These are phyloP conservation scores for Tetrao urogallus DNA, from an alignment of 2,113 vertebrate species.

Conservation along the genomic window DNA sequence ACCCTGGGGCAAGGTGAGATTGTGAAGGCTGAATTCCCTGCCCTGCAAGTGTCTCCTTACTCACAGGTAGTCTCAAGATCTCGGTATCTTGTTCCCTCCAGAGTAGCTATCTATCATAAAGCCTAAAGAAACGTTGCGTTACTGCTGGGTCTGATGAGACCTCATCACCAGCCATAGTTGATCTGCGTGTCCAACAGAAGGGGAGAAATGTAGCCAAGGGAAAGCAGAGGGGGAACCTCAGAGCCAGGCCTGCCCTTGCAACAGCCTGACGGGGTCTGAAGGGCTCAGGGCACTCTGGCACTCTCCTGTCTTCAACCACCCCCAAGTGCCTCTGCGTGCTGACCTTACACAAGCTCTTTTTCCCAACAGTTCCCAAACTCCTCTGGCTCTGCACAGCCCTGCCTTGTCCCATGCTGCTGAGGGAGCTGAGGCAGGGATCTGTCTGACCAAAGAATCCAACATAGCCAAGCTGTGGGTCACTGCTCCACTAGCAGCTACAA, in stretches of 20 bases:
- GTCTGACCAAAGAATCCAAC: neutral
- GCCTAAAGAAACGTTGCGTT: neutral
- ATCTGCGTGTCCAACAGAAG: neutral
- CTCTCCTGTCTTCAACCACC: neutral
- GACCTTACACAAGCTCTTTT: neutral
- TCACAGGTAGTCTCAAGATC: neutral
- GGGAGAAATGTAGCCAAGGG: neutral
- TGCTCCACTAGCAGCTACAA: neutral
- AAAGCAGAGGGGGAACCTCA: neutral
- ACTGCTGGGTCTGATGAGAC: rapidly evolving
- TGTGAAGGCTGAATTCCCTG: neutral
- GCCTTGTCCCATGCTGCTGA: neutral
- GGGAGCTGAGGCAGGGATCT: rapidly evolving
- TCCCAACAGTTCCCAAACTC: neutral
- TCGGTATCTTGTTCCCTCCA: neutral
- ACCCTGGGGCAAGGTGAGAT: neutral
- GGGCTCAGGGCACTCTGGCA: neutral
- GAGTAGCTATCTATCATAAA: neutral
- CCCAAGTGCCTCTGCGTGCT: neutral
- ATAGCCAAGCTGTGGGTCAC: neutral
- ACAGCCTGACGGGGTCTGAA: neutral
- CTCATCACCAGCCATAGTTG: neutral
- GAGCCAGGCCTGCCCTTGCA: neutral
- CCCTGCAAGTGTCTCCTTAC: slow-evolving; percentile 4
- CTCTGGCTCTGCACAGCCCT: neutral